Percentiles rank a stretch among this genome's conserved stretches.
Evolutionary conservation across 2,888 invertebrate genomes (phyloP).

Genomic region (Xylophagus ater): DNA sequence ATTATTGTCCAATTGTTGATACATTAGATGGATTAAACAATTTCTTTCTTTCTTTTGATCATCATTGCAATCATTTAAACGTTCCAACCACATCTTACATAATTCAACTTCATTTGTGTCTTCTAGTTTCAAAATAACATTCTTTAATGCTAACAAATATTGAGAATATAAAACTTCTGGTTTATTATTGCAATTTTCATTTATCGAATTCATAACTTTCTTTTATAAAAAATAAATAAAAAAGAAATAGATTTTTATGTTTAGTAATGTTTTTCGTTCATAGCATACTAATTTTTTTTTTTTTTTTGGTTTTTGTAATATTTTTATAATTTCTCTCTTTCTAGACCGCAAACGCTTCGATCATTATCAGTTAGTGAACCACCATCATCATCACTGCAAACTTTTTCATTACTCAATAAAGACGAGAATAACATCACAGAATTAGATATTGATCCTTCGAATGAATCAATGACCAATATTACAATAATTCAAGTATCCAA

Average conservation of each 20-base stretch:
- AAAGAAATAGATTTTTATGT: too few species aligned
- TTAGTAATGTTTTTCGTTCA: background rate
- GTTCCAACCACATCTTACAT: slow-evolving; percentile 27
- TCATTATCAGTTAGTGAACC: slow-evolving; percentile 28
- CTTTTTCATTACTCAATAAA: too few species aligned
- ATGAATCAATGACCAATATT: slow-evolving; percentile 37
- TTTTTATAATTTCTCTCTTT: slow-evolving; percentile 7
- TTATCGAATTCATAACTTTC: background rate
- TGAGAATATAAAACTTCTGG: too few species aligned
- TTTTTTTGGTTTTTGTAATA: too few species aligned
- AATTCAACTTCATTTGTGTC: too few species aligned
- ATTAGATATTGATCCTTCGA: slow-evolving; percentile 13
- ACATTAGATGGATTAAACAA: slow-evolving; percentile 27
- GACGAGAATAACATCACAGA: slow-evolving; percentile 5
- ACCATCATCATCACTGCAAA: too few species aligned
- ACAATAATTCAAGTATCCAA: slow-evolving; percentile 53
- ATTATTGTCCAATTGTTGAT: slow-evolving; percentile 25
- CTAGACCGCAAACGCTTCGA: slow-evolving; percentile 34
- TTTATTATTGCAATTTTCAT: background rate
- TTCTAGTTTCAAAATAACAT: too few species aligned
- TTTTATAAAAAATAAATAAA: background rate
- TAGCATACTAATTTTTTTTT: background rate
- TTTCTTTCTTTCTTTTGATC: slow-evolving; percentile 29
- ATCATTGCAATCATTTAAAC: slow-evolving; percentile 22
- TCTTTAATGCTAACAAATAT: too few species aligned